A percentile compares a stretch with the other conserved stretches of the same genome.
These are phyloP conservation scores for Drosophila nasuta DNA, from an alignment of 1,140 invertebrate species.

Conservation along the genomic window DNA sequence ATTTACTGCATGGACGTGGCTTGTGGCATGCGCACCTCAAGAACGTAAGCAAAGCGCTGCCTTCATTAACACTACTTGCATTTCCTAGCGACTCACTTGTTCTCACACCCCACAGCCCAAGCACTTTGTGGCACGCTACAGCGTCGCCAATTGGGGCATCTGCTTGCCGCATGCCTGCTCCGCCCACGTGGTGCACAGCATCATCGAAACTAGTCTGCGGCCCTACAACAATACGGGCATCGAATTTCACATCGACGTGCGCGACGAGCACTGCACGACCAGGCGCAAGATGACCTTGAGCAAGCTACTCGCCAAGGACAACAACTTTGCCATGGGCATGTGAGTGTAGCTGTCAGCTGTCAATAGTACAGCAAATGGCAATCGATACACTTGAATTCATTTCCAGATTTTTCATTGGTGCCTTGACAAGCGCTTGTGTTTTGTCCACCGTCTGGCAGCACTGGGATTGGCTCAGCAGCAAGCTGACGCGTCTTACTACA, in stretches of 20 bases:
- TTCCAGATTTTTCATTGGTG: conserved; percentile 30
- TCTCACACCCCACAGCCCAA: conserved; percentile 85
- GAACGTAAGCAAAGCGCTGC: conserved; percentile 86
- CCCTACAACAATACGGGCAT: conserved; percentile 87
- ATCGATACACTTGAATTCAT: neutral
- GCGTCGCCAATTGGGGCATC: conserved; percentile 89
- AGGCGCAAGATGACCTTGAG: conserved; percentile 79
- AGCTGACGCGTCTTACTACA: conserved; percentile 1
- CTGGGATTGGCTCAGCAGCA: conserved; percentile 40
- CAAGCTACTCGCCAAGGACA: conserved; percentile 85
- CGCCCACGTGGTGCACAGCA: conserved; percentile 86
- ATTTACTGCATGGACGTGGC: conserved; percentile 87
- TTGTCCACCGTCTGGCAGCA: conserved; percentile 41
- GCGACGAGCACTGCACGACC: conserved; percentile 87
- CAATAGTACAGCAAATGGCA: neutral
- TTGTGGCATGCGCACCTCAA: conserved; percentile 87
- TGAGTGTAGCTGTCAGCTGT: conserved; percentile 53
- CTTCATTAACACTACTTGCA: too few relatives aligned
- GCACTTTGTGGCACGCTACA: conserved; percentile 89
- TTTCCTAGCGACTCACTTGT: neutral
- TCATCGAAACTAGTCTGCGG: conserved; percentile 86
- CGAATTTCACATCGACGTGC: conserved; percentile 86
- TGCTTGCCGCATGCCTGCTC: conserved; percentile 88
- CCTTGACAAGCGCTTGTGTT: conserved; percentile 21
- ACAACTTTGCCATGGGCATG: conserved; percentile 84